These are phyloP conservation scores for Engystomops pustulosus DNA, from an alignment of 2,113 vertebrate species.

Conservation along the genomic window DNA sequence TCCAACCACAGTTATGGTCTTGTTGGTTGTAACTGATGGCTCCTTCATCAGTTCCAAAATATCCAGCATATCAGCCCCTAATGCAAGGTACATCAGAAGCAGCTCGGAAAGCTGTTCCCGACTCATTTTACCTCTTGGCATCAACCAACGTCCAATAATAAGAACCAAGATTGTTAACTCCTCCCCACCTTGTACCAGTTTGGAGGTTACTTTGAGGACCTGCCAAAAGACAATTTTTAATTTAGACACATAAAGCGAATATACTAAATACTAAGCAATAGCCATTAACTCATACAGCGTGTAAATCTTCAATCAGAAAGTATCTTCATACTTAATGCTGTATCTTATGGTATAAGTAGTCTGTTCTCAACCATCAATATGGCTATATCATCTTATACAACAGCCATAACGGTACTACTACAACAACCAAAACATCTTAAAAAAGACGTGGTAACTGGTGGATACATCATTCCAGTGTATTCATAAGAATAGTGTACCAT, in stretches of 20 bases:
- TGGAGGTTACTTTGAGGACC: conserved; percentile 7
- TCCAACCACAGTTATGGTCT: conserved; percentile 66
- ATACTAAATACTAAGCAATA: too few relatives aligned
- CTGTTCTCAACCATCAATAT: too few relatives aligned
- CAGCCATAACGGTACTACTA: too few relatives aligned
- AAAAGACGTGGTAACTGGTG: too few relatives aligned
- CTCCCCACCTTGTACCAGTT: conserved; percentile 70
- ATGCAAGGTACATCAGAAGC: conserved; percentile 76
- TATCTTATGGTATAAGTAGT: too few relatives aligned
- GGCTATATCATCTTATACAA: too few relatives aligned
- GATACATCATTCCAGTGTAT: too few relatives aligned
- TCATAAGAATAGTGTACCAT: too few relatives aligned
- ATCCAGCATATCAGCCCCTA: conserved; percentile 78
- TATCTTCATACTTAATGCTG: too few relatives aligned
- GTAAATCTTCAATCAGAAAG: too few relatives aligned
- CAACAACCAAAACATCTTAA: too few relatives aligned
- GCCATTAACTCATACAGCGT: too few relatives aligned
- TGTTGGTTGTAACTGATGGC: conserved; percentile 70
- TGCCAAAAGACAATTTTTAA: neutral
- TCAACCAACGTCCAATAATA: conserved; percentile 78
- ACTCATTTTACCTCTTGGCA: conserved; percentile 79
- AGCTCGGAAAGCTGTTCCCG: conserved; percentile 78
- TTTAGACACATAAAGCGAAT: neutral
- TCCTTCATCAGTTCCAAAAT: conserved; percentile 78
- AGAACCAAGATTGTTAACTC: conserved; percentile 78